Conservation (phyloP, 64 coral and sea anemone species). For the Montipora foliosa region DNA sequence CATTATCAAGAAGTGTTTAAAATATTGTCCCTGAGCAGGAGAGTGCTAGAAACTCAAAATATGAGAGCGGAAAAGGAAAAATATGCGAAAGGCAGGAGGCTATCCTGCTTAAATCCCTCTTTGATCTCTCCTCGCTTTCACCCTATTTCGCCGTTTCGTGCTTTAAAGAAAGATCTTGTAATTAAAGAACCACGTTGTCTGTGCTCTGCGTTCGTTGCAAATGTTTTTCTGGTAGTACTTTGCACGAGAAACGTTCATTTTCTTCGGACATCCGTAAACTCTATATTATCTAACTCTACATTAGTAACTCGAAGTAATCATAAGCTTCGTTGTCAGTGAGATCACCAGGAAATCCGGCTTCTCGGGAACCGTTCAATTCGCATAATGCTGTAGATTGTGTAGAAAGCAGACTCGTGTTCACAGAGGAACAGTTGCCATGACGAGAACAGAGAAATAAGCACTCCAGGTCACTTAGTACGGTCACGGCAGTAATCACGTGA, state of each 20-base stretch:
- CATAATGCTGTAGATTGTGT: not conserved
- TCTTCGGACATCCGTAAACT: not conserved
- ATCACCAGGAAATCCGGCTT: not conserved
- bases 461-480: conserved; percentile 23
- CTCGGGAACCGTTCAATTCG: conserved; percentile 12
- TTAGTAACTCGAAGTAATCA: not conserved
- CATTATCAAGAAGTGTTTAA: no score
- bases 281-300: not conserved
- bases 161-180: no score
- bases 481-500: conserved; percentile 7
- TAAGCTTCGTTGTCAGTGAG: not conserved
- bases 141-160: no score
- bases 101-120: no score
- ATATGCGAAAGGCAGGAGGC: no score
- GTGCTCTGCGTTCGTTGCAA: no score
- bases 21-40: no score
- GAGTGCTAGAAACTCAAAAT: no score
- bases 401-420: not conserved
- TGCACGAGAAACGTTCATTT: not conserved
- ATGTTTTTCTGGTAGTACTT: no score
- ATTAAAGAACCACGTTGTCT: no score
- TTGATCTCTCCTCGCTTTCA: no score
- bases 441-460: conserved; percentile 17
- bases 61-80: no score
- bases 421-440: conserved; percentile 1